A percentile compares a stretch with the other conserved stretches of the same genome.
These are phyloP conservation scores for Drosophila willistoni DNA, from an alignment of 1,140 invertebrate genomes.

Conservation along the genomic window DNA sequence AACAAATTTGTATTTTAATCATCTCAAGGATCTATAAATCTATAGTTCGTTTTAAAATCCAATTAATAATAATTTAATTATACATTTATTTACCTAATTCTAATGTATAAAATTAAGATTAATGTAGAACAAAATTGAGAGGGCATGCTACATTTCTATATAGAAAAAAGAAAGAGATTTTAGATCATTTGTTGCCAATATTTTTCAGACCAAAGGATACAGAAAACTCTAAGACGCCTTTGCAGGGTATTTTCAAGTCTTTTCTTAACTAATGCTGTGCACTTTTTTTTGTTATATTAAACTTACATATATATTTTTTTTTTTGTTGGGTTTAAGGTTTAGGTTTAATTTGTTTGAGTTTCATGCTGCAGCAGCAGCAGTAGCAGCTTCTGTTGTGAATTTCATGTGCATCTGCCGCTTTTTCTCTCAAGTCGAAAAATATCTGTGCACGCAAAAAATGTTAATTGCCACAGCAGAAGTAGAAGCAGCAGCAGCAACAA, in stretches of 20 bases:
- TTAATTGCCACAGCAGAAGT: conserved; percentile 65
- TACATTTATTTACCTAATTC: no score
- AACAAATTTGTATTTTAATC: no score
- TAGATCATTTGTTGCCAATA: no score
- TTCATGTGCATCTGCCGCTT: conserved; percentile 66
- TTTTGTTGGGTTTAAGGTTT: conserved; percentile 47
- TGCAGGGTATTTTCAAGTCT: not conserved
- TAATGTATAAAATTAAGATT: no score
- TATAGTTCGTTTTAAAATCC: no score
- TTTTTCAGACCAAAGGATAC: no score
- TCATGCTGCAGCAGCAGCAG: conserved; percentile 50
- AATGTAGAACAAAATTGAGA: no score
- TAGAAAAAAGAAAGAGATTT: no score
- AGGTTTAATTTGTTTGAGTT: conserved; percentile 77
- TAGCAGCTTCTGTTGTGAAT: conserved; percentile 67
- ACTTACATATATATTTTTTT: conserved; percentile 16
- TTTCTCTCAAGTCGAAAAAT: conserved; percentile 74
- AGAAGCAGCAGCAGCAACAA: conserved; percentile 31
- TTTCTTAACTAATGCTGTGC: not conserved
- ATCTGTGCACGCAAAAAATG: conserved; percentile 82
- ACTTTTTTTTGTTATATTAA: conserved; percentile 36
- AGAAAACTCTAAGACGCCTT: no score
- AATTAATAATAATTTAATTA: no score
- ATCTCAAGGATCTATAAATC: no score
- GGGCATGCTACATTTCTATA: no score